Evolutionary conservation across 2,113 vertebrate genomes (phyloP).

Genomic region (Neodon shergylaensis): DNA sequence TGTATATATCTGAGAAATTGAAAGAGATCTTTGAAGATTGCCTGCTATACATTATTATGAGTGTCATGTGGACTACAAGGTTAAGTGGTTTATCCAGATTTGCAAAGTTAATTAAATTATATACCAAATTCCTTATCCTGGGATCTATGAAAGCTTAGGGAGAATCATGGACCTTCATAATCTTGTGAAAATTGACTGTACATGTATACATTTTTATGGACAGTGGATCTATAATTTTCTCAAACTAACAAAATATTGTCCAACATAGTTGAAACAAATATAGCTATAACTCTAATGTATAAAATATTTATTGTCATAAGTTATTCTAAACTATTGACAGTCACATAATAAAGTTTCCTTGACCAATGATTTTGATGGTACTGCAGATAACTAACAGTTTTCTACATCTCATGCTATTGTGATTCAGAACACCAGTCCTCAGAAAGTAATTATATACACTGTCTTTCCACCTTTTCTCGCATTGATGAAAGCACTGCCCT

Average conservation of each 20-base stretch:
- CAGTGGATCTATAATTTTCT: background rate
- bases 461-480: background rate
- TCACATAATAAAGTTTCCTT: background rate
- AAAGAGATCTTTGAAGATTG: background rate
- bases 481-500: background rate
- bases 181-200: background rate
- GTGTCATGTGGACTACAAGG: background rate
- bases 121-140: background rate
- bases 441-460: background rate
- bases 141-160: conserved; percentile 7
- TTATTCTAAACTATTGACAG: background rate
- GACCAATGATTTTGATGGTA: background rate
- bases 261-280: background rate
- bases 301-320: background rate
- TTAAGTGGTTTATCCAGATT: background rate
- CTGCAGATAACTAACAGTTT: background rate
- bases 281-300: background rate
- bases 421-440: background rate
- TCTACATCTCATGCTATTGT: background rate
- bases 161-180: background rate
- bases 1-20: background rate
- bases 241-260: conserved; percentile 2
- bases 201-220: conserved; percentile 4
- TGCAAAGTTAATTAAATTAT: conserved; percentile 36
- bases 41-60: background rate